Evolutionary conservation across 23 tunicate genomes (phyloP).

Genomic region (Styela plicata): DNA sequence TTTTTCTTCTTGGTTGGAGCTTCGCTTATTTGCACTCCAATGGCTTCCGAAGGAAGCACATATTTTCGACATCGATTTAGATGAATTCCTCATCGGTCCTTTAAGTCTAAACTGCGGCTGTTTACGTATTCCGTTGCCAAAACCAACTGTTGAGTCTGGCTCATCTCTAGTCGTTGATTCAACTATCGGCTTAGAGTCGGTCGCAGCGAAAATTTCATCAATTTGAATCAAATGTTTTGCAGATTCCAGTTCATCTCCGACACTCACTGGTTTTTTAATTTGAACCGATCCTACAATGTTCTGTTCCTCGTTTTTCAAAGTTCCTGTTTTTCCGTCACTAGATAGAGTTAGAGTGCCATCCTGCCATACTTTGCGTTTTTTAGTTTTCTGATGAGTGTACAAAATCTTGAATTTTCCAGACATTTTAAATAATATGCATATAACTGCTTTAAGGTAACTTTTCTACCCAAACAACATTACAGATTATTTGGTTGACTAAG

Average conservation of each 20-base stretch:
- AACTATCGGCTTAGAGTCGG: background rate
- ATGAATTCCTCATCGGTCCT: background rate
- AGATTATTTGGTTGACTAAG: no score
- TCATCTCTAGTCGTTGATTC: background rate
- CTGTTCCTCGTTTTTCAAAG: slow-evolving; percentile 10
- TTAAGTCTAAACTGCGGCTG: background rate
- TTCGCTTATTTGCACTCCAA: no score
- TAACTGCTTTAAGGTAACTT: no score
- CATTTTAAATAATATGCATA: no score
- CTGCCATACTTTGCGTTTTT: slow-evolving; percentile 74
- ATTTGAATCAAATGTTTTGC: slow-evolving; percentile 22
- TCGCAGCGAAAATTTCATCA: background rate
- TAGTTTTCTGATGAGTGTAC: slow-evolving; percentile 84
- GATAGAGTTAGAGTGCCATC: slow-evolving; percentile 50
- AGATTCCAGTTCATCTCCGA: slow-evolving; percentile 24
- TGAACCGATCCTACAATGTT: background rate
- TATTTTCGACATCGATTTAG: no score
- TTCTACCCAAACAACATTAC: no score
- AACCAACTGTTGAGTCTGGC: background rate
- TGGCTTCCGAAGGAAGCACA: no score
- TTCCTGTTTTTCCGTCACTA: slow-evolving; percentile 29
- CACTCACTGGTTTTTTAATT: slow-evolving; percentile 3
- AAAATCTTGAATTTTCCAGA: slow-evolving; percentile 31
- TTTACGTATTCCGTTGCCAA: background rate
- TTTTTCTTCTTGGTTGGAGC: background rate